A percentile compares a stretch with the other conserved stretches of the same genome.
phyloP scores from a whole-genome alignment of 2,797 vertebrate species.

The Oryzias sinensis region DNA sequence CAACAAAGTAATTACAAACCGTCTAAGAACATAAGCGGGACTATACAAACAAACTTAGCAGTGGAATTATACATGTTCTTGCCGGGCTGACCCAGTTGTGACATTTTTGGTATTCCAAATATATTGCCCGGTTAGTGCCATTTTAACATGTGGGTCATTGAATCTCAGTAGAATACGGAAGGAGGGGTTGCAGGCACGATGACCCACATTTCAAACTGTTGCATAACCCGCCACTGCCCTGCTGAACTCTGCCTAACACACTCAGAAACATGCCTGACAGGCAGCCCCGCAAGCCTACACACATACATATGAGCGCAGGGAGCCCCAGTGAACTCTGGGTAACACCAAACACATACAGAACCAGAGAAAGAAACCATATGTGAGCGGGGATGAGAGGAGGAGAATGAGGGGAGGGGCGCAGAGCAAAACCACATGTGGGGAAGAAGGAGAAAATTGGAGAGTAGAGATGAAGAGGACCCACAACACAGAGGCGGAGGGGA shows the following conservation, averaged over 20 bases:
- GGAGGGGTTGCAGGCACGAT: slow-evolving; percentile 8
- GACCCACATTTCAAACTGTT: slow-evolving; percentile 58
- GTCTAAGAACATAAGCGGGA: slow-evolving; percentile 5
- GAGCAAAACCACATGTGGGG: slow-evolving; percentile 73
- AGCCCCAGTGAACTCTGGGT: slow-evolving; percentile 73
- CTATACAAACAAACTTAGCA: slow-evolving; percentile 12
- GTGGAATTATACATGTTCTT: slow-evolving; percentile 5
- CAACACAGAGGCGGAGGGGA: neutral
- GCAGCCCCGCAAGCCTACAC: slow-evolving; percentile 19
- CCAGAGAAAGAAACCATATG: slow-evolving; percentile 71
- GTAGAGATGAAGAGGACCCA: slow-evolving; percentile 30
- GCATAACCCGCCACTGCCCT: slow-evolving; percentile 64
- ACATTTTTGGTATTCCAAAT: slow-evolving; percentile 3
- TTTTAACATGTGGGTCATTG: slow-evolving; percentile 3
- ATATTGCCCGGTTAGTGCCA: neutral
- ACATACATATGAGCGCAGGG: slow-evolving; percentile 25
- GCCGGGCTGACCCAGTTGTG: neutral
- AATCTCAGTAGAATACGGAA: neutral
- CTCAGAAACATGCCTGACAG: slow-evolving; percentile 27
- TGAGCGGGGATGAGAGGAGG: slow-evolving; percentile 66
- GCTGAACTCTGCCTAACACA: slow-evolving; percentile 50
- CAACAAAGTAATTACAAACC: neutral
- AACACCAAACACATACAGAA: slow-evolving; percentile 70
- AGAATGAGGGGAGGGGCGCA: slow-evolving; percentile 45
- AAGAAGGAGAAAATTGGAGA: slow-evolving; percentile 31